Base-by-base conservation (phyloP, 2,113 vertebrate species). In the Myotis brandtii region DNA sequence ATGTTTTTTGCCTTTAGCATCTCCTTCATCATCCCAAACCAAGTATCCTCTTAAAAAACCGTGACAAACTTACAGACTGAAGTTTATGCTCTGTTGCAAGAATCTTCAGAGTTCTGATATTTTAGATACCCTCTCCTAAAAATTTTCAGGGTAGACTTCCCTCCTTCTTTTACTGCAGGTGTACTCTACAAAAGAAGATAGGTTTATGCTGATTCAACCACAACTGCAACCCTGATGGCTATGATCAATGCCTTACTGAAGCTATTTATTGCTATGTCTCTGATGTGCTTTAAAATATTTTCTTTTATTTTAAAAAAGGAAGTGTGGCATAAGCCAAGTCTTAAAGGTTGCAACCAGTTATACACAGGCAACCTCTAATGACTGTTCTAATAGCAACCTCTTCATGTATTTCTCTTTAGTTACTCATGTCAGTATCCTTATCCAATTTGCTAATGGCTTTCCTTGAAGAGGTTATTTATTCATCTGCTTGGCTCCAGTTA, bases 371-470 rank as follows among this genome's bases (percentile, higher is more conserved):
- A 59, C 27, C 62, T 64, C 30, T 67, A 87, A 48, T 67, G 21
- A 91, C 18, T 91, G 0, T 83, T 90, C 37, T 80, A 70, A 83
- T 10, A 83, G 64, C 25, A 95, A 79, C 30, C 84, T 67, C 50
- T 94, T 93, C 67, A 83, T 82, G 77, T 54, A 87, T 88, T 84
- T 93, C 80, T 84, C n/a, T 92, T 40, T 27, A 87, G 52, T 93
- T 70, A 82, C 52, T 85, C 40, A 50, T 84, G 25, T 66, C 37
- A 77, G 20, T 69, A 80, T 89, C 67, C 88, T 69, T 75, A 90
- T 92, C 54, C 30, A 96, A 34, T 40, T 80, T 86, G 21, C 14
- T 79, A 67, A 92, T 89, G 40, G 48, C 46, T 95, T 69, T 73
- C 37, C 70, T 89, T 76, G 13, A 69, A 94, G 46, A 87, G 8